Evolutionary conservation across 2,888 invertebrate species (phyloP), one percentile per base, ranked within the genome.

Genomic region (Cordilura impudica): DNA sequence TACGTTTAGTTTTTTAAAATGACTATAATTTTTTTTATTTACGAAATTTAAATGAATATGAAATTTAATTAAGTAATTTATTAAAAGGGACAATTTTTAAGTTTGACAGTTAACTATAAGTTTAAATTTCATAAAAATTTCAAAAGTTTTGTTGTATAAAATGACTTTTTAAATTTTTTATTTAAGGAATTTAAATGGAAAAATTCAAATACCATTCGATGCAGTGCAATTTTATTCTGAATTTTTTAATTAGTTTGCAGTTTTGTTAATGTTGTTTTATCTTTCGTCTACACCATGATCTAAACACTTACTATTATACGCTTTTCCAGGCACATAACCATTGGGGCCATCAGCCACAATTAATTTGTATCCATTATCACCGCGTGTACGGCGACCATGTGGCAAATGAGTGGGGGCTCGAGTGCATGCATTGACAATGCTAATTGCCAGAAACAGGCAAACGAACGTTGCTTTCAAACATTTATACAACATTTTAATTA

Each of bases 331-430:
- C 67, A 94, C 93, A 89, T 97, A 97, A 87, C 95, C 94, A 86
- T 94, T 94, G 19, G 95, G 93, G 84, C 94, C 93, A 47, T 95
- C 96, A 85, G 94, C 95, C 84, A 97, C 92, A 86, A 94, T 91
- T 85, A 98, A 93, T 85, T 93, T 92, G 91, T 95, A 97, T 86
- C 95, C 96, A 91, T 96, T 96, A 90, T 97, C 97, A 26, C 97
- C 97, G 19, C 93, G 92, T 82, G 93, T 91, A 90, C 94, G 93
- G 85, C 81, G 86, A 70, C 87, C 89, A 81, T 87, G 89, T 78
- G 86, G 88, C 84, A 87, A 84, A 82, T 85, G 86, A 61, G 85
- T 87, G 81, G 89, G 89, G 53, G 87, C 86, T 78, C 89, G 88
- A 82, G 88, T 86, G 83, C 89, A 89, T 74, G 84, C 86, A 73